These are phyloP conservation scores for Odocoileus virginianus DNA, from an alignment of 2,113 vertebrate species.

Conservation along the genomic window DNA sequence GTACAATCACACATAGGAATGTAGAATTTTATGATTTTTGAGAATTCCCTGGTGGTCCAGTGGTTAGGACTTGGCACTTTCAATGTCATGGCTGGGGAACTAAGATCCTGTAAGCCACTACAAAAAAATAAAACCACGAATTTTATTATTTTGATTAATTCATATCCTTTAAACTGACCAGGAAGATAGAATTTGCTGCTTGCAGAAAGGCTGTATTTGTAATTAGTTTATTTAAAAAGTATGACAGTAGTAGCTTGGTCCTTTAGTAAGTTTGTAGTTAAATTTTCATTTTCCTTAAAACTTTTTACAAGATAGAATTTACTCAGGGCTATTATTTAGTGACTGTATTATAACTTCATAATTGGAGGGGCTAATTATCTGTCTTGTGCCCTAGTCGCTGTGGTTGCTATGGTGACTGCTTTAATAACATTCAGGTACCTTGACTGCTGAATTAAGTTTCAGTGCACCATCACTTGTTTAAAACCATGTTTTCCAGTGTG, in stretches of 20 bases:
- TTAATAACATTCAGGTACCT: background rate
- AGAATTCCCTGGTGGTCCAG: background rate
- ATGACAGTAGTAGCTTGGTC: background rate
- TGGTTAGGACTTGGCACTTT: background rate
- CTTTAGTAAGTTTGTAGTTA: background rate
- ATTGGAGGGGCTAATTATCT: background rate
- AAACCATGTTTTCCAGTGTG: background rate
- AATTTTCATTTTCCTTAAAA: background rate
- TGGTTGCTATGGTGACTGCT: background rate
- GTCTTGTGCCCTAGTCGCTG: background rate
- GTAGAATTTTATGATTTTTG: background rate
- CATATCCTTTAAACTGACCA: background rate
- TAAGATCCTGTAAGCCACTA: background rate
- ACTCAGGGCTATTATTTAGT: background rate
- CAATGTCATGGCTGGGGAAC: background rate
- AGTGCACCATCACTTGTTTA: background rate
- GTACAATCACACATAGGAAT: background rate
- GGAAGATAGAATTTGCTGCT: background rate
- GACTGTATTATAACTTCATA: background rate
- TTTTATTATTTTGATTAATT: background rate
- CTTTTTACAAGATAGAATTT: slow-evolving; percentile 1
- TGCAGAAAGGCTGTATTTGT: background rate
- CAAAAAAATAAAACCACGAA: background rate
- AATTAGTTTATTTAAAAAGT: background rate
- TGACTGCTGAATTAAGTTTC: background rate